Evolutionary conservation across 1,140 invertebrate genomes (phyloP).

Genomic region (Scaptomyza hsui): DNA sequence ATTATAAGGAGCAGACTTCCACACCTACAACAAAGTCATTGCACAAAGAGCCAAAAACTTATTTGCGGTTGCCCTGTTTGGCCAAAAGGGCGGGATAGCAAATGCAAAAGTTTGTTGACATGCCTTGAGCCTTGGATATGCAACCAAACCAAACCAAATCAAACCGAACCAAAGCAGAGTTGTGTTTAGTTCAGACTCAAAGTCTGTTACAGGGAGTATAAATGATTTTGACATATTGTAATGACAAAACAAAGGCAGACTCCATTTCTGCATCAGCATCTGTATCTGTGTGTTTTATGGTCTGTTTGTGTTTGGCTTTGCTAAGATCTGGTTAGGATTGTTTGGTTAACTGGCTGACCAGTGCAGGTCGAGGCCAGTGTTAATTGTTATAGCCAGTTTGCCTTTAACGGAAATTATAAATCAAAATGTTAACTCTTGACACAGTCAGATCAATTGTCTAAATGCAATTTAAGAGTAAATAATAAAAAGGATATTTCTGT

Average conservation of each 20-base stretch:
- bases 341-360: conserved; percentile 27
- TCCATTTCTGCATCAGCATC: background rate
- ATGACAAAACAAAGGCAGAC: conserved; percentile 56
- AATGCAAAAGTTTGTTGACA: conserved; percentile 58
- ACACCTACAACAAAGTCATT: conserved; percentile 43
- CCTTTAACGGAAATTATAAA: conserved; percentile 52
- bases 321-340: background rate
- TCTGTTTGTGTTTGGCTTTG: conserved; percentile 7
- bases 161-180: background rate
- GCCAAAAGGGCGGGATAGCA: conserved; percentile 34
- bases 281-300: background rate
- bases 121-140: conserved; percentile 56
- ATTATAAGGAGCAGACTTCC: conserved; percentile 35
- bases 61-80: conserved; percentile 65
- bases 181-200: background rate
- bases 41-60: conserved; percentile 61
- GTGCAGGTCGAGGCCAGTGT: conserved; percentile 38
- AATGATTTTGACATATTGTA: conserved; percentile 63
- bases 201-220: conserved; percentile 29
- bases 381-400: conserved; percentile 44
- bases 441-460: conserved; percentile 29
- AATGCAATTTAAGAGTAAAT: background rate
- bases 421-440: conserved; percentile 45
- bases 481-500: background rate
- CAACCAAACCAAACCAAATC: conserved; percentile 13